These are phyloP conservation scores for Lates calcarifer DNA, from an alignment of 2,113 vertebrate genomes.

Conservation along the genomic window DNA sequence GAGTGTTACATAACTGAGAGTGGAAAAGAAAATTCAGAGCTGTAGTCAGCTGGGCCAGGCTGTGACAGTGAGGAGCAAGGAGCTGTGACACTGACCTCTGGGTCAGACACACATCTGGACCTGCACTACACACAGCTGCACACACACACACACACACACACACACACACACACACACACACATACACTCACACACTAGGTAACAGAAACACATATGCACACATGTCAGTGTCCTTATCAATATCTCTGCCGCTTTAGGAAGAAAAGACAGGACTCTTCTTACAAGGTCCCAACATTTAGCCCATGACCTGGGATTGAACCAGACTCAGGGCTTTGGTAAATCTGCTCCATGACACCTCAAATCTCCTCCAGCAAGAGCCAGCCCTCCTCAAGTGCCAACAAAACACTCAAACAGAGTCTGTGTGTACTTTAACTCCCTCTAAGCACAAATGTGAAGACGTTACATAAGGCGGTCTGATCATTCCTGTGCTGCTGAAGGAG, in stretches of 20 bases:
- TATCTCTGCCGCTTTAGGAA: not conserved
- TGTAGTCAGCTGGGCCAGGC: conserved; percentile 15
- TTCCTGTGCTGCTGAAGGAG: not conserved
- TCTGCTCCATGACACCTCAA: conserved; percentile 63
- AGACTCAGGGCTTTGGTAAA: conserved; percentile 22
- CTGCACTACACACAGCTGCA: not conserved
- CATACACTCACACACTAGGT: conserved; percentile 9
- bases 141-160: conserved; percentile 3
- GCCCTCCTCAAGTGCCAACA: conserved; percentile 8
- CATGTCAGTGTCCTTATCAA: conserved; percentile 4
- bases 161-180: conserved; percentile 6
- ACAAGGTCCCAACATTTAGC: not conserved
- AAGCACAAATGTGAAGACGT: conserved; percentile 25
- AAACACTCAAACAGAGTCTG: conserved; percentile 12
- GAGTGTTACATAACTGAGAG: conserved; percentile 60
- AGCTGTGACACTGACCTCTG: conserved; percentile 52
- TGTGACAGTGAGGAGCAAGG: conserved; percentile 32
- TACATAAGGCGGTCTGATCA: conserved; percentile 24
- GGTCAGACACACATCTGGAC: conserved; percentile 55
- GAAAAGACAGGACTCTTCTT: not conserved
- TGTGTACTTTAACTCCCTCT: conserved; percentile 12
- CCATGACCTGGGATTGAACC: conserved; percentile 38
- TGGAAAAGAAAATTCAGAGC: conserved; percentile 19
- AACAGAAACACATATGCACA: not conserved
- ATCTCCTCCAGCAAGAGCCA: conserved; percentile 42